Conservation (phyloP, 2,888 invertebrate species). For the Tuta absoluta region DNA sequence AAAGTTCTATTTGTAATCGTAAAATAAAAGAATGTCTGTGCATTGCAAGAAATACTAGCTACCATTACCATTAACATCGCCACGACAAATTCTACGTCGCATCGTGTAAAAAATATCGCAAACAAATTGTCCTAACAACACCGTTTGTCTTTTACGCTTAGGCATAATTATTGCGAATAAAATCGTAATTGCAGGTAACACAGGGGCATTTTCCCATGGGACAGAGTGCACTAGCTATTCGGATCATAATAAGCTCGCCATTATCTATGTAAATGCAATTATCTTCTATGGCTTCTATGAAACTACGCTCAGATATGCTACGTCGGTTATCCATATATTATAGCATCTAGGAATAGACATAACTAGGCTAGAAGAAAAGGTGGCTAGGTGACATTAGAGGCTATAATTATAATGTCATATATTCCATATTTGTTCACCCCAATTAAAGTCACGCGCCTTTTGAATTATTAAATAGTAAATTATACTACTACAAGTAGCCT, state of each 20-base stretch:
- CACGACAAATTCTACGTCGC: neutral
- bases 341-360: constrained; percentile 19
- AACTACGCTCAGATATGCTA: constrained; percentile 22
- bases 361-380: constrained; percentile 24
- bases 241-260: constrained; percentile 26
- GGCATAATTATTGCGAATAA: constrained; percentile 24
- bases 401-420: constrained; percentile 29
- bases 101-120: neutral
- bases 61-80: neutral
- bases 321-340: constrained; percentile 10
- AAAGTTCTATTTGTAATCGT: neutral
- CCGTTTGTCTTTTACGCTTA: constrained; percentile 15
- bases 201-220: constrained; percentile 19
- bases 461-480: constrained; percentile 25
- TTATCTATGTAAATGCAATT: constrained; percentile 30
- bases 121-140: constrained; percentile 11
- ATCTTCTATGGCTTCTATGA: constrained; percentile 24
- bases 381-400: constrained; percentile 29
- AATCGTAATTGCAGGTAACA: constrained; percentile 17
- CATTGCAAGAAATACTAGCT: neutral
- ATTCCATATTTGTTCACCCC: constrained; percentile 27
- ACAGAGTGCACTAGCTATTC: constrained; percentile 3
- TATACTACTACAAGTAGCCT: constrained; percentile 19
- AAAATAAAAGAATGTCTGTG: neutral
- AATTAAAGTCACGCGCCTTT: constrained; percentile 24